phyloP scores from a whole-genome alignment of 2,888 invertebrate genomes.

The Lycaena phlaeas region DNA sequence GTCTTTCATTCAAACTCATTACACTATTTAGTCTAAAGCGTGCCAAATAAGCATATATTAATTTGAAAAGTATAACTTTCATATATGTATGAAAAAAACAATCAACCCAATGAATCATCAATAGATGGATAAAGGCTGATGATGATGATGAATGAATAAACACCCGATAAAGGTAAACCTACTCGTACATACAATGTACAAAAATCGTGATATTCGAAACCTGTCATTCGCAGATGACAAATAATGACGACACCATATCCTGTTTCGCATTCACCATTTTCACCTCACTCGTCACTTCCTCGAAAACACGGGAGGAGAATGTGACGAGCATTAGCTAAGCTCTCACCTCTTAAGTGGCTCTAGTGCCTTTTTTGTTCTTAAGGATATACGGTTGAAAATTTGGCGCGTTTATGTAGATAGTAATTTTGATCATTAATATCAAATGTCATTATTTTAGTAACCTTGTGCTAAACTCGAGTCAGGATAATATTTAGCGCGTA shows the following conservation, averaged over 20 bases:
- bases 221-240: neutral
- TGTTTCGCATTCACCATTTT: conserved; percentile 26
- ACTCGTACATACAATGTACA: neutral
- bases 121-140: too few relatives aligned
- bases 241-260: neutral
- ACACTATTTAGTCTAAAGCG: too few relatives aligned
- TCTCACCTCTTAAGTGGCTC: conserved; percentile 3
- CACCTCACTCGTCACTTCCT: conserved; percentile 31
- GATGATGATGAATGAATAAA: too few relatives aligned
- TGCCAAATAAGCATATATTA: too few relatives aligned
- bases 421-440: too few relatives aligned
- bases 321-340: neutral
- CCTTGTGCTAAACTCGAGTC: too few relatives aligned
- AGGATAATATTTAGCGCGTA: too few relatives aligned
- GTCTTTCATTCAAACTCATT: too few relatives aligned
- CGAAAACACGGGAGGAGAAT: conserved; percentile 15
- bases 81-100: too few relatives aligned
- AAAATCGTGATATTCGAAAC: neutral
- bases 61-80: too few relatives aligned
- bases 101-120: too few relatives aligned
- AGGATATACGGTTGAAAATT: neutral
- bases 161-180: neutral
- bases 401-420: too few relatives aligned
- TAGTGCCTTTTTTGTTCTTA: neutral
- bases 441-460: neutral